Evolutionary conservation across 2,113 vertebrate genomes (phyloP).

Genomic region (Chascanopsetta lugubris): DNA sequence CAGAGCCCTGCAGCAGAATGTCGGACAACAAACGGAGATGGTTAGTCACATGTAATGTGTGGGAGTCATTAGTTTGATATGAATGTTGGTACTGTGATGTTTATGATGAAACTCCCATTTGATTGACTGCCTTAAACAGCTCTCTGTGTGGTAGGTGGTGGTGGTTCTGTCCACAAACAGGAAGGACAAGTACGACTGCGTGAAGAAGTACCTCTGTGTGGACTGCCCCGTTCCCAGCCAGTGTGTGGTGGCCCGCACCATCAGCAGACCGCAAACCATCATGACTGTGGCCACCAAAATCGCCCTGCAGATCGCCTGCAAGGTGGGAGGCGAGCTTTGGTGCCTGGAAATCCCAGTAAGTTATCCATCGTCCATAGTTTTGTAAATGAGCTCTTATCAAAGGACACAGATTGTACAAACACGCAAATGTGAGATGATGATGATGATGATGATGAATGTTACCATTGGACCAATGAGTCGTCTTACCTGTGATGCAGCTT

Average conservation of each 20-base stretch:
- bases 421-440: not conserved
- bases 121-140: not conserved
- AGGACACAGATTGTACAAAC: not conserved
- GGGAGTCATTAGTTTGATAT: not conserved
- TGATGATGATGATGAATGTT: not conserved
- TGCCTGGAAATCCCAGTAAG: slow-evolving; percentile 92
- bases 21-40: slow-evolving; percentile 85
- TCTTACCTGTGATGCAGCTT: slow-evolving; percentile 75
- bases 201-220: slow-evolving; percentile 95
- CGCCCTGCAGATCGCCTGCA: slow-evolving; percentile 93
- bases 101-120: not conserved
- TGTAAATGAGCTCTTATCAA: too few species aligned
- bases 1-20: slow-evolving; percentile 84
- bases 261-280: slow-evolving; percentile 84
- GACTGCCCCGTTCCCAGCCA: slow-evolving; percentile 94
- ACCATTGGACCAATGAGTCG: not conserved
- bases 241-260: slow-evolving; percentile 88
- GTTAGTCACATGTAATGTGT: slow-evolving; percentile 74
- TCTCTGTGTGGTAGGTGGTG: slow-evolving; percentile 81
- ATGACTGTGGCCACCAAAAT: slow-evolving; percentile 93
- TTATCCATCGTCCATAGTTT: too few species aligned
- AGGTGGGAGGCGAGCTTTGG: slow-evolving; percentile 98
- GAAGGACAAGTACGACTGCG: slow-evolving; percentile 91
- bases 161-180: slow-evolving; percentile 88
- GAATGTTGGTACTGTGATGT: not conserved